phyloP scores from a whole-genome alignment of 2,888 invertebrate species.

The Epiblema foenella region DNA sequence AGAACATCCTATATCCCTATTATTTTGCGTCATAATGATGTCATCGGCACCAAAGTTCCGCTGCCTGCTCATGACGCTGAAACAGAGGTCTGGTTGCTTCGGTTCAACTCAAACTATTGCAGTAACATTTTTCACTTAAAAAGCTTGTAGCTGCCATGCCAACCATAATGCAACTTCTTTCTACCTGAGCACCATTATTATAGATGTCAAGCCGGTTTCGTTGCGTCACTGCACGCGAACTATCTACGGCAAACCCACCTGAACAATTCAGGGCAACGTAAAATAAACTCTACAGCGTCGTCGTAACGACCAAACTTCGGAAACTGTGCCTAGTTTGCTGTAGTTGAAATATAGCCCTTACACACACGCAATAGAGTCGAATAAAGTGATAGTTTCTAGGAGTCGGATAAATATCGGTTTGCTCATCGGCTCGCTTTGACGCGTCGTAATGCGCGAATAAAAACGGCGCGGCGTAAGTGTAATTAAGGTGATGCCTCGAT shows the following conservation, averaged over 20 bases:
- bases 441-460: conserved; percentile 54
- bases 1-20: no score
- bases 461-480: background rate
- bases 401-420: conserved; percentile 71
- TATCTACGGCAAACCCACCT: conserved; percentile 56
- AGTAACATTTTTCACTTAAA: background rate
- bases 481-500: no score
- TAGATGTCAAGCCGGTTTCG: conserved; percentile 55
- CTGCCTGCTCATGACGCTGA: no score
- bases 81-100: no score
- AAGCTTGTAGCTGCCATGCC: background rate
- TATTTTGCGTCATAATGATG: no score
- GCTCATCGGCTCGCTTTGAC: conserved; percentile 61
- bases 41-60: no score
- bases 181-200: conserved; percentile 43
- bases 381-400: conserved; percentile 50
- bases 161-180: conserved; percentile 32
- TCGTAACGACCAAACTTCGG: conserved; percentile 23
- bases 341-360: conserved; percentile 22
- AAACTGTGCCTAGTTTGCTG: conserved; percentile 33
- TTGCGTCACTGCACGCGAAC: conserved; percentile 67
- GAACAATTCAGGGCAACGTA: conserved; percentile 43
- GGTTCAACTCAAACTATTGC: no score
- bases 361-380: background rate
- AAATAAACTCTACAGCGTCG: conserved; percentile 47